Base-by-base conservation (phyloP, 2,113 vertebrate genomes). In the Semicossyphus pulcher region DNA sequence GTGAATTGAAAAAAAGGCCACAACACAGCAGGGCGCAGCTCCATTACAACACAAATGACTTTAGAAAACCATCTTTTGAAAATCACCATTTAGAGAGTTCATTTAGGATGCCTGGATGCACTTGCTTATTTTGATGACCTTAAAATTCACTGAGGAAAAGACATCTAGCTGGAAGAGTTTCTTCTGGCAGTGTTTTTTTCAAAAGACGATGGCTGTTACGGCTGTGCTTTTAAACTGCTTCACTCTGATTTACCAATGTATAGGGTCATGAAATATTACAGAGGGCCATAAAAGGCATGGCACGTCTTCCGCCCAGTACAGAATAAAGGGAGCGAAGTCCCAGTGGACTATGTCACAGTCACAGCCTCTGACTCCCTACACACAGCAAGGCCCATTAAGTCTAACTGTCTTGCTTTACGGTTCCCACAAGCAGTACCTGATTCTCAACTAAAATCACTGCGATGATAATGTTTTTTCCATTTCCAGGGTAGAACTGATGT, bases 241-340 rank as follows among this genome's bases (percentile, higher is more conserved):
- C 16, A 1, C 72, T 84, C 28, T 81, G 63, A 91, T 91, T 76
- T 79, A 82, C 67, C 85, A 76, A 64, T 72, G 76, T 63, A 72
- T 42, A 68, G 87, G 85, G 59, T 91, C 87, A 85, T 93, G 87
- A 91, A 93, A 86, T 90, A 92, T 92, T 91, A 91, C 74, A 83
- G 81, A 63, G 10, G 51, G 56, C 67, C 61, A 78, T 90, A 89
- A 93, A 93, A 86, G 20, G 59, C 49, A 36, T 69, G 61, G 59
- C 80, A 84, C 67, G 59, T 62, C 70, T 59, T 73, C 41, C n/a
- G 37, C 65, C 61, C 59, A 45, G 71, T 58, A 48, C 29, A 52
- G 81, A 79, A 57, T 58, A 52, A 71, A 64, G 73, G 68, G 66
- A 78, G 67, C 60, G 72, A 74, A 36, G 73, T 84, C 86, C 81